These are phyloP conservation scores for Gavia stellata DNA, from an alignment of 2,113 vertebrate genomes.

Conservation along the genomic window DNA sequence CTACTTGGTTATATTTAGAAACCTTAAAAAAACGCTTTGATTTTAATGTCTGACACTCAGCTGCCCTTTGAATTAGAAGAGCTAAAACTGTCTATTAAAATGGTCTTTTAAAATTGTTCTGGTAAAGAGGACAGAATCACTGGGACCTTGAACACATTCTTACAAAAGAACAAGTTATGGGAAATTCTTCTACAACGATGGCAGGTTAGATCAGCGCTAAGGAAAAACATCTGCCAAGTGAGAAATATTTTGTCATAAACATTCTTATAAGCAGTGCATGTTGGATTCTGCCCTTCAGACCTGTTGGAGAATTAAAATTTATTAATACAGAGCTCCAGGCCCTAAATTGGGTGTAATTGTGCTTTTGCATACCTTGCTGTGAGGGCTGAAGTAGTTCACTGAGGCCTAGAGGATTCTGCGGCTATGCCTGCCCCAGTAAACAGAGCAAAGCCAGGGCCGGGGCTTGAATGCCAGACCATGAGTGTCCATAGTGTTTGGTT, in stretches of 20 bases:
- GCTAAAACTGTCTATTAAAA: not conserved
- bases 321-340: not conserved
- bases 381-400: not conserved
- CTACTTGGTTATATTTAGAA: not conserved
- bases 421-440: not conserved
- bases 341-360: not conserved
- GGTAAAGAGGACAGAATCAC: not conserved
- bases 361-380: not conserved
- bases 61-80: not conserved
- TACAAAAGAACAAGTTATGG: rapidly evolving
- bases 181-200: not conserved
- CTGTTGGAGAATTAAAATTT: not conserved
- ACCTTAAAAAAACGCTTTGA: not conserved
- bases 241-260: not conserved
- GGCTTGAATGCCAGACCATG: not conserved
- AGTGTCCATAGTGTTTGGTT: not conserved
- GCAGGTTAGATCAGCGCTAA: not conserved
- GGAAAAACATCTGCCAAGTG: not conserved
- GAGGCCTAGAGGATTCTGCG: not conserved
- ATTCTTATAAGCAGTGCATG: not conserved
- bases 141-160: not conserved
- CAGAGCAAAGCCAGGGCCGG: rapidly evolving
- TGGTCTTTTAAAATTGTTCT: not conserved
- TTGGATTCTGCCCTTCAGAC: not conserved
- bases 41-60: not conserved